Conservation (phyloP, 1,140 invertebrate genomes). For the Cecropterus lyciades region DNA sequence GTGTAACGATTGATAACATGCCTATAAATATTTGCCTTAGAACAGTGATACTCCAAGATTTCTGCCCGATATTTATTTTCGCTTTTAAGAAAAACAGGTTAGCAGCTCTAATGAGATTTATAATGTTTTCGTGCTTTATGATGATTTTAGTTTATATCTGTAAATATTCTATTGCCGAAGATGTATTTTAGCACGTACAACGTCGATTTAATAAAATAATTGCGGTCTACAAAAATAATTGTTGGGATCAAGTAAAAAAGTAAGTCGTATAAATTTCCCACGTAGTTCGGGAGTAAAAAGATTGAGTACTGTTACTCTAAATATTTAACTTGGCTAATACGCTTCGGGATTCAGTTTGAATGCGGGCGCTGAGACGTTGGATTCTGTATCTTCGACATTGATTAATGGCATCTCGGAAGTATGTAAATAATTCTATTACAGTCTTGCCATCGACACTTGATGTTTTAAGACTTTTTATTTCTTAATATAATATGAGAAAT, state of each 20-base stretch:
- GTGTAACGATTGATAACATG: not conserved
- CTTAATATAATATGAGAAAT: not conserved
- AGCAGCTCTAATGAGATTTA: too few relatives aligned
- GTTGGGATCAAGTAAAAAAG: too few relatives aligned
- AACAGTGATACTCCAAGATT: not conserved
- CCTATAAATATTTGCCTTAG: not conserved
- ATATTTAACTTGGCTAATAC: slow-evolving; percentile 20
- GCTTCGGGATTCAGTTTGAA: slow-evolving; percentile 7
- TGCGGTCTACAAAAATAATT: too few relatives aligned
- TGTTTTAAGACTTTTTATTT: slow-evolving; percentile 5
- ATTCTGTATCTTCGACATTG: slow-evolving; percentile 25
- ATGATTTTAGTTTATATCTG: too few relatives aligned
- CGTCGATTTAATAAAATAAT: too few relatives aligned
- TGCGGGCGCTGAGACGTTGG: slow-evolving; percentile 15
- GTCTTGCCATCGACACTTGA: slow-evolving; percentile 4
- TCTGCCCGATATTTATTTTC: not conserved
- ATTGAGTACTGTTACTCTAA: not conserved
- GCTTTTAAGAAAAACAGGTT: too few relatives aligned
- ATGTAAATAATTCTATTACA: slow-evolving; percentile 29
- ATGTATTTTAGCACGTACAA: too few relatives aligned
- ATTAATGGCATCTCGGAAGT: slow-evolving; percentile 21
- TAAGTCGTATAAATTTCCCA: too few relatives aligned
- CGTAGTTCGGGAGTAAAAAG: not conserved
- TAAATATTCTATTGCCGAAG: too few relatives aligned
- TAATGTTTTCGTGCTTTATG: too few relatives aligned